Base-by-base conservation (phyloP, 1,140 invertebrate species). In the Polypedilum pembai region DNA sequence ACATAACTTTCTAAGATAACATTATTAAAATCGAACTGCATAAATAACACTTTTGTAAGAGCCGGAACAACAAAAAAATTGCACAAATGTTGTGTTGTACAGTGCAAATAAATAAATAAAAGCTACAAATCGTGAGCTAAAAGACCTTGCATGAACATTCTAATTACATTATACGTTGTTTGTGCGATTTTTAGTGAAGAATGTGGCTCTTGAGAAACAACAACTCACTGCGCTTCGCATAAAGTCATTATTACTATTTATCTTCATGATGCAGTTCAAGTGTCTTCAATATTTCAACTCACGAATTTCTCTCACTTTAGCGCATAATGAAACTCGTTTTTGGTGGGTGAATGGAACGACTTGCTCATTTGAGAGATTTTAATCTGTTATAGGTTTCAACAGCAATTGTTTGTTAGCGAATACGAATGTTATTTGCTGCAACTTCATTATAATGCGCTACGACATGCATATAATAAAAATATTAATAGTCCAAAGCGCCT, bases 71-170 rank as follows among this genome's bases (percentile, higher is more conserved):
- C 24, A 5, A 33, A 33, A n/a, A 56, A 56, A 69, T 20, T 69
- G 65, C 20, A 69, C 7, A 69, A 69, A 69, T 69, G 65, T 18
- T 69, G 45, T 56, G 45, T 56, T 33, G n/a, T n/a, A 56, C 12
- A n/a, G n/a, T 56, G 45, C 12, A 56, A 56, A 56, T 12, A 12
- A 56, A 56, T 12, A 56, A 56, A 56, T 56, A 56, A 33, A 33
- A 33, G 24, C 5, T 56, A 56, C 45, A 69, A 69, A 69, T 69
- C 65, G 65, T 69, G 65, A 8, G n/a, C 20, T 10, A 21, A 69
- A 69, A 69, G 65, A 69, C 65, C 65, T 69, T 69, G 65, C 17
- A 21, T 18, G 18, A 10, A 69, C 65, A 69, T 69, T 69, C 65
- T 69, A 69, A 69, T 69, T 20, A 69, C 65, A 69, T 69, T 69